A percentile compares a stretch with the other conserved stretches of the same genome.
These are phyloP conservation scores for Parauchenoglanis ngamensis DNA, from an alignment of 2,797 vertebrate genomes.

Conservation along the genomic window DNA sequence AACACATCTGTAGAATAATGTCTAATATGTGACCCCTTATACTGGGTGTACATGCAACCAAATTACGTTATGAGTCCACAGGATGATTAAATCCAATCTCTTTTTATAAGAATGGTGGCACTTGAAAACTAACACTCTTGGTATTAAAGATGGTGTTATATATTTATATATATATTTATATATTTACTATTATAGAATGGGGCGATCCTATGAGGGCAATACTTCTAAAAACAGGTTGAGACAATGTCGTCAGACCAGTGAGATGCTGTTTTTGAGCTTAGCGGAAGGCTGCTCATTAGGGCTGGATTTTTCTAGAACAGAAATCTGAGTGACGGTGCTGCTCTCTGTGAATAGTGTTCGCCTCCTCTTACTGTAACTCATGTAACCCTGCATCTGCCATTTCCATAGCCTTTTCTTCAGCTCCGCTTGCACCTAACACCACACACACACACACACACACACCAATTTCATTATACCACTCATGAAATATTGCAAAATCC, in stretches of 20 bases:
- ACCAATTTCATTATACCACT: not conserved
- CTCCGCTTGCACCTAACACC: slow-evolving; percentile 81
- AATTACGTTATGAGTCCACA: not conserved
- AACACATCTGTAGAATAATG: not conserved
- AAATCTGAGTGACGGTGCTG: slow-evolving; percentile 77
- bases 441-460: slow-evolving; percentile 16
- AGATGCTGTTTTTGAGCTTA: slow-evolving; percentile 64
- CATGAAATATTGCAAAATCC: not conserved
- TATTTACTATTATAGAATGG: not conserved
- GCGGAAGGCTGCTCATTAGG: slow-evolving; percentile 63
- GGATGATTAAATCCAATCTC: slow-evolving; percentile 19
- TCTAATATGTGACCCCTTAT: slow-evolving; percentile 9
- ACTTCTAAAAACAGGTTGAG: not conserved
- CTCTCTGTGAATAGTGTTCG: slow-evolving; percentile 63
- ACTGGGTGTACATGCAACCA: not conserved
- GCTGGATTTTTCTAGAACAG: slow-evolving; percentile 70
- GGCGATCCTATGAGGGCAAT: not conserved
- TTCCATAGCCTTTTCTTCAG: slow-evolving; percentile 80
- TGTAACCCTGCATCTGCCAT: slow-evolving; percentile 77
- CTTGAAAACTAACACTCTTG: not conserved
- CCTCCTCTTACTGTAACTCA: slow-evolving; percentile 68
- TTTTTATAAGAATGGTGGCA: not conserved
- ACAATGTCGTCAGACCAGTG: slow-evolving; percentile 70
- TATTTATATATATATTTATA: not conserved
- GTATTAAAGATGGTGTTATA: not conserved